Conservation (phyloP, 1,140 invertebrate genomes). For the Saccostrea glomerata region DNA sequence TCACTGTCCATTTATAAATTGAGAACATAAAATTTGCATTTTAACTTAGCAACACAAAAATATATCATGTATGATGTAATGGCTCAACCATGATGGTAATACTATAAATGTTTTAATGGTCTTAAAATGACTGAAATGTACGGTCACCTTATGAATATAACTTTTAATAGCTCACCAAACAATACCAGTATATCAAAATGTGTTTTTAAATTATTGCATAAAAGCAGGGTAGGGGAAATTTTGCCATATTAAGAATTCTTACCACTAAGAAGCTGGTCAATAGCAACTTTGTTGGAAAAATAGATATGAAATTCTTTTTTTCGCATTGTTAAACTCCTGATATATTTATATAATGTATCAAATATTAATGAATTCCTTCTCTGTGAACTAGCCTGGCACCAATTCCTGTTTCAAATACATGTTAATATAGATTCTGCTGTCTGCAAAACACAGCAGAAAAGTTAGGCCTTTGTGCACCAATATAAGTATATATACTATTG, state of each 20-base stretch:
- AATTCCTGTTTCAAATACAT: slow-evolving; percentile 8
- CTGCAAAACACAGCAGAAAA: neutral
- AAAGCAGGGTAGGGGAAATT: slow-evolving; percentile 6
- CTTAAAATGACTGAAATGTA: too few relatives aligned
- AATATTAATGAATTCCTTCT: neutral
- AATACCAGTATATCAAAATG: neutral
- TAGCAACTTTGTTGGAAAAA: neutral
- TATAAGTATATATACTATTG: neutral
- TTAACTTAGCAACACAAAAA: neutral
- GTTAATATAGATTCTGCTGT: neutral
- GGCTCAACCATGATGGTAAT: neutral
- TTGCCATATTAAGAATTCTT: slow-evolving; percentile 3
- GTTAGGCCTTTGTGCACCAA: slow-evolving; percentile 22
- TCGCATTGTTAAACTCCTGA: neutral
- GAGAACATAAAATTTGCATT: neutral
- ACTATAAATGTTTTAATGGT: neutral
- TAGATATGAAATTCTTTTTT: neutral
- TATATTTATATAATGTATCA: neutral
- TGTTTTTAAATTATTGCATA: neutral
- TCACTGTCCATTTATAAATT: neutral
- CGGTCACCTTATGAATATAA: too few relatives aligned
- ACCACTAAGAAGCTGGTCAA: slow-evolving; percentile 25
- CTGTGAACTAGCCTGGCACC: neutral
- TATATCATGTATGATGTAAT: neutral
- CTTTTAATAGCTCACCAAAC: neutral